These are phyloP conservation scores for Jaculus jaculus DNA, from an alignment of 2,113 vertebrate genomes.

Conservation along the genomic window DNA sequence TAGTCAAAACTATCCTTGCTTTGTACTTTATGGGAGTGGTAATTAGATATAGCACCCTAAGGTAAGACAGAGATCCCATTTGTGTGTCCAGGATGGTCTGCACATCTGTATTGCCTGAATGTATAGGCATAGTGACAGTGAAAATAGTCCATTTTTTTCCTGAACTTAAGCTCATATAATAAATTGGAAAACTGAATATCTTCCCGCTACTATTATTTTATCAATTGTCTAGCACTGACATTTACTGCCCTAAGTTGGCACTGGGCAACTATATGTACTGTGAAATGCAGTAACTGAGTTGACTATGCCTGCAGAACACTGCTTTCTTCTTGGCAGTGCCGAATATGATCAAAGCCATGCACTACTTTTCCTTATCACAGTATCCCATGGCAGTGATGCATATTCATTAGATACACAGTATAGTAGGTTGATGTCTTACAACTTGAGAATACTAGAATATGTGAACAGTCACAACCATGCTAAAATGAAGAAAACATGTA, in stretches of 20 bases:
- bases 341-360: background rate
- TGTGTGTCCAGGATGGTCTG: background rate
- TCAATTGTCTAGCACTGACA: background rate
- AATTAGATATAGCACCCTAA: background rate
- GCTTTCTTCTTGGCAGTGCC: slow-evolving; percentile 18
- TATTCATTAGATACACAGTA: background rate
- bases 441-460: background rate
- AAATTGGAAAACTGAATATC: slow-evolving; percentile 3
- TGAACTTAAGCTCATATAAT: slow-evolving; percentile 47
- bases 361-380: background rate
- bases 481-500: background rate
- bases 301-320: background rate
- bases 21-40: background rate
- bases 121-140: background rate
- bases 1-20: background rate
- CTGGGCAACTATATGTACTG: background rate
- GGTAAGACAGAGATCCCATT: background rate
- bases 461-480: background rate
- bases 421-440: background rate
- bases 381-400: background rate
- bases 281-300: background rate
- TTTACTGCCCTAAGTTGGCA: background rate
- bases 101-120: background rate
- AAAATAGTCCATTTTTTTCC: background rate
- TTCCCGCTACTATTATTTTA: background rate